These are phyloP conservation scores for Quadriops clusia DNA, from an alignment of 2,888 invertebrate genomes.

Conservation along the genomic window DNA sequence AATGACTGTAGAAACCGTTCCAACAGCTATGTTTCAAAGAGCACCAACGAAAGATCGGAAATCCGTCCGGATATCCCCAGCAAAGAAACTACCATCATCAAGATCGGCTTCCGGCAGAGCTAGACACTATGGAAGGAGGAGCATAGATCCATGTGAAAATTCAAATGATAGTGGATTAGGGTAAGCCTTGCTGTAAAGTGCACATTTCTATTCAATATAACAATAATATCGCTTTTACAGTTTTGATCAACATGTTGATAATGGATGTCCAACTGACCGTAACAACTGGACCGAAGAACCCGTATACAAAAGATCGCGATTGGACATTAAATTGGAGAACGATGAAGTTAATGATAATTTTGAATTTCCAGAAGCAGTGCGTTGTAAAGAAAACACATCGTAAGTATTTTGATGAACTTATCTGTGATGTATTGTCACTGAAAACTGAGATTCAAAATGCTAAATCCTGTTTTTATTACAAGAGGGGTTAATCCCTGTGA, in stretches of 20 bases:
- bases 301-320: slow-evolving; percentile 47
- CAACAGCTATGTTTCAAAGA: slow-evolving; percentile 53
- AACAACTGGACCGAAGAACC: slow-evolving; percentile 29
- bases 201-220: not conserved
- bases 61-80: slow-evolving; percentile 45
- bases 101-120: slow-evolving; percentile 31
- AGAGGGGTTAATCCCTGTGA: no score
- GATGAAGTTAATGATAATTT: slow-evolving; percentile 59
- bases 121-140: slow-evolving; percentile 32
- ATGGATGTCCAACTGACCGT: slow-evolving; percentile 17
- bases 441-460: no score
- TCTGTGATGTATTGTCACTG: no score
- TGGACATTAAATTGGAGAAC: slow-evolving; percentile 59
- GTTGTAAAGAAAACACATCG: slow-evolving; percentile 32
- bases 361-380: slow-evolving; percentile 45
- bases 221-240: slow-evolving; percentile 21
- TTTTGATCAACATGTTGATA: slow-evolving; percentile 60
- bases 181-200: slow-evolving; percentile 30
- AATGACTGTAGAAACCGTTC: slow-evolving; percentile 62
- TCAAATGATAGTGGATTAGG: slow-evolving; percentile 85
- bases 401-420: no score
- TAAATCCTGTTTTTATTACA: no score
- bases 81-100: slow-evolving; percentile 33
- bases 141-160: slow-evolving; percentile 61
- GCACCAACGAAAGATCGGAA: slow-evolving; percentile 57